Conservation (phyloP, 2,888 invertebrate species). For the Amphiduros pacificus region DNA sequence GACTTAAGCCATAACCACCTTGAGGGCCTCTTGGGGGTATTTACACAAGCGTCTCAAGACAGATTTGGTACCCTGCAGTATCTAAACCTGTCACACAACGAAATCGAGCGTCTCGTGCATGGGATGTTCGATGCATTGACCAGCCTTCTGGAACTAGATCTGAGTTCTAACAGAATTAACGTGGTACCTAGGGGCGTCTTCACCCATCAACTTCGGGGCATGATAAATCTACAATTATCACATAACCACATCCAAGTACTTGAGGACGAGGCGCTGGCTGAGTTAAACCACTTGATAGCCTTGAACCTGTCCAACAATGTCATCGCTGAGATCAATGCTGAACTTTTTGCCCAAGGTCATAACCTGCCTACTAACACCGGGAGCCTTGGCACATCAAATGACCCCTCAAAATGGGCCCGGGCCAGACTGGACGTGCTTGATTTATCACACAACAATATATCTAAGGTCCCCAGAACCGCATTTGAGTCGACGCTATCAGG, state of each 20-base stretch:
- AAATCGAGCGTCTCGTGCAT: background rate
- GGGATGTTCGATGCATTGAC: background rate
- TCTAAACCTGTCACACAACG: background rate
- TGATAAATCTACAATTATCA: background rate
- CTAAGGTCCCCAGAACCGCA: conserved; percentile 7
- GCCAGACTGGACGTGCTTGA: conserved; percentile 27
- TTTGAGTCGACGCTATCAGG: conserved; percentile 20
- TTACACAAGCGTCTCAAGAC: too few relatives aligned
- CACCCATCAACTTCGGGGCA: background rate
- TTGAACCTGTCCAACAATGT: background rate
- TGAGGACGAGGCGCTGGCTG: background rate
- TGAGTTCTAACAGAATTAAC: background rate
- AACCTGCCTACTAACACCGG: background rate
- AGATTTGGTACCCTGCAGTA: too few relatives aligned
- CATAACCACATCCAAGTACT: background rate
- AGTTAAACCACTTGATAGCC: background rate
- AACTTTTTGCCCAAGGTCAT: conserved; percentile 34
- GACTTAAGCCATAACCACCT: background rate
- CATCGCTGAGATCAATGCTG: conserved; percentile 1
- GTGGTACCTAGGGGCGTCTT: background rate
- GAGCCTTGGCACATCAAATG: background rate
- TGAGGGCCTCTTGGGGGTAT: too few relatives aligned
- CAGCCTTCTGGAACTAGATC: background rate
- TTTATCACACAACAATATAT: conserved; percentile 26
- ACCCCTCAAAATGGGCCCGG: background rate